Percentiles rank a stretch among this genome's conserved stretches.
phyloP scores from a whole-genome alignment of 2,888 invertebrate genomes.

The Andrena flavipes region DNA sequence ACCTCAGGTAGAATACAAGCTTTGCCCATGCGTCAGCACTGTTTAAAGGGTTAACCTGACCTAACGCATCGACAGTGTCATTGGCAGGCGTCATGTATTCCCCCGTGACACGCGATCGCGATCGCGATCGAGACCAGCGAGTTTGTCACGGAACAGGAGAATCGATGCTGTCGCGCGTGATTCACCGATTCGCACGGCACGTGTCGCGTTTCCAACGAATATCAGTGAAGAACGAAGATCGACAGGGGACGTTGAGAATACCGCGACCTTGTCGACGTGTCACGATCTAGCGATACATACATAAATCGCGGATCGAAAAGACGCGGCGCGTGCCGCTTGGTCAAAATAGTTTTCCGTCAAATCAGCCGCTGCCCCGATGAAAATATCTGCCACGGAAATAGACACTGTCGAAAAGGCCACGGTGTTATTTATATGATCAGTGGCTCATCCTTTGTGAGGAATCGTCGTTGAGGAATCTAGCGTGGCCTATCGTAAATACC shows the following conservation, averaged over 20 bases:
- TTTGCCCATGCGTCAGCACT: background rate
- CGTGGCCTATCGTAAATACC: conserved; percentile 27
- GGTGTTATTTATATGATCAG: conserved; percentile 53
- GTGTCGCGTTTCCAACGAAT: background rate
- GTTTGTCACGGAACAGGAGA: conserved; percentile 20
- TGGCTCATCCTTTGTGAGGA: conserved; percentile 18
- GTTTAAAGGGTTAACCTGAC: background rate
- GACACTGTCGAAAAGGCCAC: conserved; percentile 34
- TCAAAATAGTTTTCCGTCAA: conserved; percentile 36
- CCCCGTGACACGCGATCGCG: conserved; percentile 21
- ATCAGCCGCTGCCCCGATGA: background rate
- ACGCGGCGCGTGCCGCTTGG: conserved; percentile 18
- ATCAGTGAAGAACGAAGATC: background rate
- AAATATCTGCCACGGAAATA: conserved; percentile 53
- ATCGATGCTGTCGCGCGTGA: conserved; percentile 11
- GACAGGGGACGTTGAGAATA: background rate
- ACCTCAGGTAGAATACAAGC: background rate
- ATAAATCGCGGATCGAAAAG: conserved; percentile 26
- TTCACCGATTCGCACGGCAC: background rate
- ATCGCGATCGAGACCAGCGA: conserved; percentile 13
- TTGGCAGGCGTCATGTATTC: conserved; percentile 4
- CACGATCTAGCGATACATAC: background rate
- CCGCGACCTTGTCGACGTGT: background rate
- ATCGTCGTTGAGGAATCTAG: conserved; percentile 3
- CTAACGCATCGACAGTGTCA: conserved; percentile 11